A percentile compares a stretch with the other conserved stretches of the same genome.
Conservation (phyloP, 2,888 invertebrate species). For the Ectemnius lituratus region DNA sequence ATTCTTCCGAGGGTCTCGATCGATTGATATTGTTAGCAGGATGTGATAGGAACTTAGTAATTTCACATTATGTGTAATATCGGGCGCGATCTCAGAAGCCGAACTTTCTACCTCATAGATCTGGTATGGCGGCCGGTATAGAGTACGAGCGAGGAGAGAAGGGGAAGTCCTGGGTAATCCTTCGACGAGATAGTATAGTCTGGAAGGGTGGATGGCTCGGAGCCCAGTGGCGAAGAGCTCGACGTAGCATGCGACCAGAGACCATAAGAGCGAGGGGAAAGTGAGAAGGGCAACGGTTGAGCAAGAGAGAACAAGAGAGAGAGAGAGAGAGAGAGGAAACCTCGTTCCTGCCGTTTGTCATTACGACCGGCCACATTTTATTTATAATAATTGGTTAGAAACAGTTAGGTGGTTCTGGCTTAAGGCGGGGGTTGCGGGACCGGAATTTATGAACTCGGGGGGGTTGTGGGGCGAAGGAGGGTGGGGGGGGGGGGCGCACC, state of each 20-base stretch:
- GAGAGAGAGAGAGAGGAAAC: slow-evolving; percentile 6
- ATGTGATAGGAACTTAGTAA: slow-evolving; percentile 12
- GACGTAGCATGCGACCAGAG: slow-evolving; percentile 40
- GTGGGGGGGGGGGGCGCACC: slow-evolving; percentile 50
- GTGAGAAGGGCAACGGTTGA: too few species aligned
- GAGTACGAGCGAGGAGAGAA: slow-evolving; percentile 40
- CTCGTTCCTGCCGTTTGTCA: slow-evolving; percentile 70
- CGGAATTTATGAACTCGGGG: slow-evolving; percentile 73
- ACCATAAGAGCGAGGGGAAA: too few species aligned
- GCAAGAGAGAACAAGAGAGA: too few species aligned
- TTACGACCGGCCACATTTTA: slow-evolving; percentile 73
- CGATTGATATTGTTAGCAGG: too few species aligned
- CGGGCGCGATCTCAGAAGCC: slow-evolving; percentile 33
- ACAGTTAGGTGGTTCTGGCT: slow-evolving; percentile 72
- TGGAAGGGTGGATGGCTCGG: slow-evolving; percentile 64
- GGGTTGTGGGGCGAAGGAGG: slow-evolving; percentile 15
- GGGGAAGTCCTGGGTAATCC: slow-evolving; percentile 54
- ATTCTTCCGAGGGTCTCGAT: too few species aligned
- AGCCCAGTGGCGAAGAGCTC: slow-evolving; percentile 67
- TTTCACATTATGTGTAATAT: slow-evolving; percentile 39
- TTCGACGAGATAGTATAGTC: slow-evolving; percentile 52
- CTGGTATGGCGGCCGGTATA: slow-evolving; percentile 39
- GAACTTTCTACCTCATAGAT: slow-evolving; percentile 52
- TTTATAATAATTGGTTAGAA: slow-evolving; percentile 76
- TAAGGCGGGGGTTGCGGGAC: slow-evolving; percentile 56